Base-by-base conservation (phyloP, 2,888 invertebrate genomes). In the Xanthorhoe spadicearia region DNA sequence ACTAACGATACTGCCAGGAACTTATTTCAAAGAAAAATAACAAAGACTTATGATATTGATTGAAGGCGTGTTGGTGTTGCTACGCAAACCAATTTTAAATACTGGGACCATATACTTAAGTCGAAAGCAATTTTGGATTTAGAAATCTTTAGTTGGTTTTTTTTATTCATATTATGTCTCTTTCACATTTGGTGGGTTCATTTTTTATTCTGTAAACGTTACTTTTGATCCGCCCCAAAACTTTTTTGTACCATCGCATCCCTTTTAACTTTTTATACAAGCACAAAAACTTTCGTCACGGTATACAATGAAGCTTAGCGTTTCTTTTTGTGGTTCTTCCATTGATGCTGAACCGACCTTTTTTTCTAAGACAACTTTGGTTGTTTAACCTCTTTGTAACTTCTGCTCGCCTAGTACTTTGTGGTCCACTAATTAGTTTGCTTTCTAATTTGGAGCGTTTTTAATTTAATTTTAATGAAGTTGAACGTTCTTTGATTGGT, bases 361-460 rank as follows among this genome's bases (percentile, higher is more conserved):
- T 62, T 60, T 64, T 57, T 57, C 46, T 67, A 63, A 56, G 53
- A 59, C 52, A 19, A 9, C 50, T 13, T 15, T 57, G 5, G 9
- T 46, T 53, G 15, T 61, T 13, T 3, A 46, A 53, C 53, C 53
- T 64, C 66, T 70, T 70, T 73, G 61, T 64, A 52, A 46, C n/a
- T 71, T 74, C 75, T 85, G 72, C 28, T 48, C 32, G 66, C 80
- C 81, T 83, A 66, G 81, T 84, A 77, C 60, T 68, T 65, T 58
- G 73, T 71, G 74, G 67, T 70, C 61, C 71, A 74, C 78, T 84
- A 83, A 84, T 82, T 83, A 78, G 77, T 79, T 77, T 64, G 65
- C 66, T 72, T 52, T 58, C 19, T 61, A 66, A 58, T 54, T 58
- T 58, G 48, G 49, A n/a, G 55, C 55, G 46, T 19, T 48, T 17